These are phyloP conservation scores for Lasiommata megera DNA, from an alignment of 2,888 invertebrate genomes.

Conservation along the genomic window DNA sequence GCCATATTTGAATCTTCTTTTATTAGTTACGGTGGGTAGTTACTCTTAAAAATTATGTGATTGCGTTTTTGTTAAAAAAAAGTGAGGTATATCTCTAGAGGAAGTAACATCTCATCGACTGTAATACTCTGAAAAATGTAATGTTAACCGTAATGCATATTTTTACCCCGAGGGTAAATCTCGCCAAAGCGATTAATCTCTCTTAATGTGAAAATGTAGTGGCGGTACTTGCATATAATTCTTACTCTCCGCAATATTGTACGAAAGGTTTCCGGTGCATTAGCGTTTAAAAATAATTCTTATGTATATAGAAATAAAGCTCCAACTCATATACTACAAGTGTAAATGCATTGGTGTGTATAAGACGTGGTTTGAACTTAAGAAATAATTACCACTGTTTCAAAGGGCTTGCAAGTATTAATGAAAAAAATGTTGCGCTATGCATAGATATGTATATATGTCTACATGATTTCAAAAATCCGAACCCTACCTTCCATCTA, in stretches of 20 bases:
- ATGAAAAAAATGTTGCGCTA: slow-evolving; percentile 10
- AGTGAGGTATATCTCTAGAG: background rate
- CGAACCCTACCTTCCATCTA: no score
- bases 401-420: slow-evolving; percentile 13
- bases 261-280: background rate
- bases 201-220: slow-evolving; percentile 32
- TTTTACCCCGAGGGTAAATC: slow-evolving; percentile 31
- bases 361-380: slow-evolving; percentile 18
- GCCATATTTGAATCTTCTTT: no score
- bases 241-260: slow-evolving; percentile 6
- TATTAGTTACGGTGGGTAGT: no score
- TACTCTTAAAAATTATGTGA: no score
- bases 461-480: no score
- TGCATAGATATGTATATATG: slow-evolving; percentile 1
- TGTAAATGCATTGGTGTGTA: slow-evolving; percentile 2
- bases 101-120: background rate
- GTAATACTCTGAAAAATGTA: slow-evolving; percentile 8
- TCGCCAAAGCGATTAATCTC: slow-evolving; percentile 38
- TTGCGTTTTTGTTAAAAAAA: no score
- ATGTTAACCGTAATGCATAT: slow-evolving; percentile 16
- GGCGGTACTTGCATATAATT: slow-evolving; percentile 33
- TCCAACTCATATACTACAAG: background rate
- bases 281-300: background rate
- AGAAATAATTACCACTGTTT: slow-evolving; percentile 24
- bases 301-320: background rate